Conservation (phyloP, 2,797 vertebrate genomes). For the Poeciliopsis paucimaculata region DNA sequence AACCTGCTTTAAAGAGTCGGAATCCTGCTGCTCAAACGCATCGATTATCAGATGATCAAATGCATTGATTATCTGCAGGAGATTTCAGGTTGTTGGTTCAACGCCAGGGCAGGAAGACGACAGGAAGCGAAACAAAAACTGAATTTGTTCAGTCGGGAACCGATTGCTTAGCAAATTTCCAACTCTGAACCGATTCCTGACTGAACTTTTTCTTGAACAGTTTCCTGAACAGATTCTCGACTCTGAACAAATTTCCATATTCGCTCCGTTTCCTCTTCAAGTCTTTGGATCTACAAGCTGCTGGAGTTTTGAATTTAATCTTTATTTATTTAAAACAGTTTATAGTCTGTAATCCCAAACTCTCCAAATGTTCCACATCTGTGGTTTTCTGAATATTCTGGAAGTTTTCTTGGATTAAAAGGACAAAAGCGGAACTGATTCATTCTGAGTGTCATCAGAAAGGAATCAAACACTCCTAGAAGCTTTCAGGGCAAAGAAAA, state of each 20-base stretch:
- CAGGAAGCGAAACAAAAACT: background rate
- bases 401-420: background rate
- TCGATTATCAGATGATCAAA: too few relatives aligned
- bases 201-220: too few relatives aligned
- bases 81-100: background rate
- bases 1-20: too few relatives aligned
- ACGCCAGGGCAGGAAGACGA: background rate
- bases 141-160: too few relatives aligned
- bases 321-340: background rate
- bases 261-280: background rate
- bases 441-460: conserved; percentile 29
- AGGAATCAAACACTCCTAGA: conserved; percentile 35
- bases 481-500: background rate
- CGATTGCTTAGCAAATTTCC: background rate
- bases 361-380: background rate
- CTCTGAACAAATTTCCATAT: background rate
- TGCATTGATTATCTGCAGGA: too few relatives aligned
- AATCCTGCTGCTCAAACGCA: too few relatives aligned
- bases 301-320: background rate
- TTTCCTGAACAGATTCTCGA: too few relatives aligned
- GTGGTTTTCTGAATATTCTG: background rate
- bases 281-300: background rate
- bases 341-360: background rate
- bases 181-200: too few relatives aligned
- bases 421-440: conserved; percentile 14